Evolutionary conservation across 92 coral and sea anemone species (phyloP), one percentile per base, ranked within the genome.

Genomic region (Palythoa grandiflora): DNA sequence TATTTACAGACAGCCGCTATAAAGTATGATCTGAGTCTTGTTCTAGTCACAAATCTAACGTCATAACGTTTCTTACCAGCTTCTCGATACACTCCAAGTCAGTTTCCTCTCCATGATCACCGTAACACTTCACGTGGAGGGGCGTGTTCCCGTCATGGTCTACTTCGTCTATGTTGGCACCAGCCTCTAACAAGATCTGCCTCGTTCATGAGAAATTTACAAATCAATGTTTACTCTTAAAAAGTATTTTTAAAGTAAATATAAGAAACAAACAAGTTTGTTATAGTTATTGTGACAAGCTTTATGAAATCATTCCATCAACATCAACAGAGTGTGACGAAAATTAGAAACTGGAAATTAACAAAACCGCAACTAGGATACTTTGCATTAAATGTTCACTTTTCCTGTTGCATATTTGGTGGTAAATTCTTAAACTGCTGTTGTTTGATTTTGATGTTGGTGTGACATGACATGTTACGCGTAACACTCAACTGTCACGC

Each of bases 91-190:
- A 97, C 76, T 94, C 96, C 17, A 97, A 80, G 89, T 95, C 96
- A 3, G 99, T 92, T 3, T 96, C 73, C 53, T 97, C 91, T 53
- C 98, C 99, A n/a, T 92, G 92, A 73, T 95, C 99, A 17, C 99
- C 99, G 60, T 97, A 97, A 75, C 99, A 97, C 71, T 93, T 95
- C 79, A 97, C 98, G 50, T 97, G 99, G 19, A 97, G 88, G 4
- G 99, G 99, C 15, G 99, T 92, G 68, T 97, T 97, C 14, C 99
- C 99, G 57, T 97, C 99, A 79, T 92, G 91, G 66, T 97, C 99
- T 28, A 91, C 95, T 47, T 94, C 88, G 68, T 97, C 99, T 20
- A 95, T 91, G 65, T 87, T 90, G 16, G 98, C 96, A 6, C 99
- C 99, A 8, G 98, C 99, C 79, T 97, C 99, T 40, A 97, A 83